These are phyloP conservation scores for Spea hammondii DNA, from an alignment of 2,797 vertebrate species.

Conservation along the genomic window DNA sequence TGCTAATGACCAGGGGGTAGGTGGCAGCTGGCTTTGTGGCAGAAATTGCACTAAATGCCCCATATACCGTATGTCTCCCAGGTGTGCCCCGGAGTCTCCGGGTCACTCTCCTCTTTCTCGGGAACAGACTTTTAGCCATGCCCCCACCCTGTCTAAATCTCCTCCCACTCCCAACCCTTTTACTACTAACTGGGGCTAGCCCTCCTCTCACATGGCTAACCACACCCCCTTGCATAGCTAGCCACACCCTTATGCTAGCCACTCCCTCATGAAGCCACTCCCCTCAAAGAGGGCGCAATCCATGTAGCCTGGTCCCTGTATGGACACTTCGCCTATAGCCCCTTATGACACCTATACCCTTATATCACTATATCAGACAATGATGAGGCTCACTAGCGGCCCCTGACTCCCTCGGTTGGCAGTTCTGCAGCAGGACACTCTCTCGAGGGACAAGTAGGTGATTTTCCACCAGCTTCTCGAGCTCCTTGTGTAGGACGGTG, in stretches of 20 bases:
- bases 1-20: no score
- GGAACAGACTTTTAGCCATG: neutral
- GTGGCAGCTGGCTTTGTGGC: no score
- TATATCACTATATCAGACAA: no score
- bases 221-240: neutral
- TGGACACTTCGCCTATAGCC: neutral
- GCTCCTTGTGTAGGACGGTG: neutral
- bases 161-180: no score
- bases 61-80: neutral
- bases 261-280: no score
- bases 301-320: neutral
- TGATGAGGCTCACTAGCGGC: neutral
- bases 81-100: neutral
- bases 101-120: neutral
- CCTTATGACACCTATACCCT: neutral
- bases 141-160: no score
- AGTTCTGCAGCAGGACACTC: conserved; percentile 15
- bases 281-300: neutral
- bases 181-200: no score
- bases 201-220: neutral
- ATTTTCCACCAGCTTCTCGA: neutral
- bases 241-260: neutral
- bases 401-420: neutral
- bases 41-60: neutral
- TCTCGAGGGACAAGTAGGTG: conserved; percentile 2